Evolutionary conservation across 2,797 vertebrate species (phyloP).

Genomic region (Alca torda): DNA sequence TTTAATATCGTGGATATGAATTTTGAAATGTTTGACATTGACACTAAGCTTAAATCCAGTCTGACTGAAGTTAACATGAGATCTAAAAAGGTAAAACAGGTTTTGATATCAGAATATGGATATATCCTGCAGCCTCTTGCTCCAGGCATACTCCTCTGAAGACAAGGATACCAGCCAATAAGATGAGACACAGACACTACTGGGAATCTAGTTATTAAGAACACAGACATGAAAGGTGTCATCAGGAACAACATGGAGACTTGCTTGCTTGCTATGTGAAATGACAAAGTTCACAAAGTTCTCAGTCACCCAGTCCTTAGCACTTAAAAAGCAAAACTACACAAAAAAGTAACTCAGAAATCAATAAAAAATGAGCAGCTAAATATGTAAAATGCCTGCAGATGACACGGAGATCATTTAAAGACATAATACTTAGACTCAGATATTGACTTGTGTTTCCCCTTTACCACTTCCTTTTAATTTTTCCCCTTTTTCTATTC

Average conservation of each 20-base stretch:
- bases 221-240: neutral
- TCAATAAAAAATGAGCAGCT: neutral
- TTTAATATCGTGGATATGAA: neutral
- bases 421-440: neutral
- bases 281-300: neutral
- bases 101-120: neutral
- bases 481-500: neutral
- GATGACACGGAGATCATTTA: neutral
- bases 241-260: neutral
- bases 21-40: neutral
- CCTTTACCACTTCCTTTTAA: neutral
- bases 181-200: neutral
- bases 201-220: neutral
- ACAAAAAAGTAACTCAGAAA: neutral
- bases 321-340: neutral
- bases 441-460: neutral
- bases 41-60: neutral
- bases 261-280: neutral
- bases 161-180: neutral
- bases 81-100: neutral
- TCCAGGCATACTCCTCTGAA: neutral
- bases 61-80: neutral
- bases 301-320: neutral
- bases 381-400: neutral
- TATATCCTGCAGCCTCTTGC: neutral